phyloP scores from a whole-genome alignment of 2,888 invertebrate genomes.

The Pheosia tremula region DNA sequence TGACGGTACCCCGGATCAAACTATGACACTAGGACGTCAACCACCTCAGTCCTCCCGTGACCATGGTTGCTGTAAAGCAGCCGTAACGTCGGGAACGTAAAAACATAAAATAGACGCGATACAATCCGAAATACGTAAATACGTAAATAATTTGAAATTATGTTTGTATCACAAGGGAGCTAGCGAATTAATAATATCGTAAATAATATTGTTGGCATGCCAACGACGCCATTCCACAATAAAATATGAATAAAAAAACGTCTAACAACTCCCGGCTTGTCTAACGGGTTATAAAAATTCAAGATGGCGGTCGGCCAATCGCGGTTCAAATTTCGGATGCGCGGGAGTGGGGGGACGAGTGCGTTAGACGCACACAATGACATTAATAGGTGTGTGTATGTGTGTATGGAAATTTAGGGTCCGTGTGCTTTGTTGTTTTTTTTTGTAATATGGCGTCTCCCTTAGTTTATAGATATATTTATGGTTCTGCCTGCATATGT shows the following conservation, averaged over 20 bases:
- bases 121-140: too few relatives aligned
- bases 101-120: too few relatives aligned
- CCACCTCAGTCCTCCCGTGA: too few relatives aligned
- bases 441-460: conserved; percentile 8
- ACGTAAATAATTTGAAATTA: too few relatives aligned
- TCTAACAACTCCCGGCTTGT: conserved; percentile 24
- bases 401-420: conserved; percentile 14
- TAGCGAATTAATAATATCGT: too few relatives aligned
- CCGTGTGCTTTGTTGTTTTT: conserved; percentile 20
- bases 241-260: conserved; percentile 34
- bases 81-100: too few relatives aligned
- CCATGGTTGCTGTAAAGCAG: too few relatives aligned
- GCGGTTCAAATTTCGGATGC: conserved; percentile 75
- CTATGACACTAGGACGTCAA: too few relatives aligned
- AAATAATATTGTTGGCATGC: too few relatives aligned
- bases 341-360: conserved; percentile 60
- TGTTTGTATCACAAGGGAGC: too few relatives aligned
- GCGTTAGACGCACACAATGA: conserved; percentile 58
- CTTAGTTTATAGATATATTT: not conserved
- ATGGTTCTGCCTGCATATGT: not conserved
- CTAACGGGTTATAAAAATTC: conserved; percentile 42
- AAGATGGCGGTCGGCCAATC: conserved; percentile 66
- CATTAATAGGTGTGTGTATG: conserved; percentile 12
- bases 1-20: too few relatives aligned
- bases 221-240: conserved; percentile 28